Evolutionary conservation across 2,888 invertebrate species (phyloP).

Genomic region (Sympetrum striolatum): DNA sequence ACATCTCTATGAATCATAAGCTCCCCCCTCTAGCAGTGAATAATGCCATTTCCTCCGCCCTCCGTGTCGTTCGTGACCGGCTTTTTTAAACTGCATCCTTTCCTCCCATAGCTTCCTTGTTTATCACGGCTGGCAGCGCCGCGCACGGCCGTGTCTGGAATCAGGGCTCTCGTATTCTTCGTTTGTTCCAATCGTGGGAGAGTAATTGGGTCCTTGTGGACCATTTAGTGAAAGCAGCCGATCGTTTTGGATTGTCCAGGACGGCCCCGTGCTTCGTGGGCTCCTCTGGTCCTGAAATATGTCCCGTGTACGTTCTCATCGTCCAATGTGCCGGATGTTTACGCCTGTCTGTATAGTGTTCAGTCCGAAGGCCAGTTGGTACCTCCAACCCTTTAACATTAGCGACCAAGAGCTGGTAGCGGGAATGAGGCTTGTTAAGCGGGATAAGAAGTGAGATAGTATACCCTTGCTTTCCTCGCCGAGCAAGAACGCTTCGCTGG

Average conservation of each 20-base stretch:
- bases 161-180: no score
- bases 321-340: no score
- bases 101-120: background rate
- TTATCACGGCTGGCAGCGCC: background rate
- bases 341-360: no score
- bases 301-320: no score
- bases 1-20: background rate
- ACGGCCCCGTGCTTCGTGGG: background rate
- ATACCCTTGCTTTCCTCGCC: no score
- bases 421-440: no score
- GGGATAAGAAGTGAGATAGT: no score
- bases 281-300: background rate
- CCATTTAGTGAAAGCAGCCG: background rate
- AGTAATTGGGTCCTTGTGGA: background rate
- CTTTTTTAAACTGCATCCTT: background rate
- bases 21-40: background rate
- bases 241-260: background rate
- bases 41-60: background rate
- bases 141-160: no score
- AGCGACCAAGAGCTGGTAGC: no score
- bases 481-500: no score
- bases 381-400: no score
- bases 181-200: background rate
- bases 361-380: no score
- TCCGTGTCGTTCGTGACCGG: background rate